Evolutionary conservation across 2,797 vertebrate species (phyloP).

Genomic region (Acrossocheilus wenchowensis): DNA sequence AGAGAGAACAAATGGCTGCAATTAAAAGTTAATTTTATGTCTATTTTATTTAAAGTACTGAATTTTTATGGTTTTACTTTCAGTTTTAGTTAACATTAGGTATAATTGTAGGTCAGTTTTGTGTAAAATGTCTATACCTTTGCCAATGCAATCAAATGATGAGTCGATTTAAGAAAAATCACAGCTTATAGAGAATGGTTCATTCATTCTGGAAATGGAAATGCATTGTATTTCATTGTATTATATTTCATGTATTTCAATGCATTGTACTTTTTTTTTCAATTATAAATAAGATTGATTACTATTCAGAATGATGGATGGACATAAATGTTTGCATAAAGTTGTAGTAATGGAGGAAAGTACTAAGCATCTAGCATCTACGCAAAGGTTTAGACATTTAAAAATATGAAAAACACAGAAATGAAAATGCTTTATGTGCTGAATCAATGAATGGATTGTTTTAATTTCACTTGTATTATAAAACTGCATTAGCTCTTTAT

Average conservation of each 20-base stretch:
- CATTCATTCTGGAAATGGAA: neutral
- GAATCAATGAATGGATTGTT: neutral
- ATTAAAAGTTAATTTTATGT: neutral
- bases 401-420: neutral
- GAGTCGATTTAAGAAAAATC: too few relatives aligned
- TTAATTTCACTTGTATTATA: neutral
- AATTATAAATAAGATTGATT: neutral
- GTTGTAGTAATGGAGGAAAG: neutral
- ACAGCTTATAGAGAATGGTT: neutral
- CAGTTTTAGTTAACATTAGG: neutral
- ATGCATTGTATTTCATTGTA: neutral
- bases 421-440: neutral
- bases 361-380: neutral
- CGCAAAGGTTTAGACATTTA: neutral
- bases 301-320: neutral
- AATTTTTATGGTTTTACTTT: neutral
- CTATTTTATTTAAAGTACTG: neutral
- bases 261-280: neutral
- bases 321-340: neutral
- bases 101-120: neutral
- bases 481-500: conserved; percentile 6
- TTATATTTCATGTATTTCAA: too few relatives aligned
- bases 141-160: neutral
- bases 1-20: neutral
- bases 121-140: neutral